Conservation (phyloP, 2,113 vertebrate genomes). For the Sceloporus undulatus region DNA sequence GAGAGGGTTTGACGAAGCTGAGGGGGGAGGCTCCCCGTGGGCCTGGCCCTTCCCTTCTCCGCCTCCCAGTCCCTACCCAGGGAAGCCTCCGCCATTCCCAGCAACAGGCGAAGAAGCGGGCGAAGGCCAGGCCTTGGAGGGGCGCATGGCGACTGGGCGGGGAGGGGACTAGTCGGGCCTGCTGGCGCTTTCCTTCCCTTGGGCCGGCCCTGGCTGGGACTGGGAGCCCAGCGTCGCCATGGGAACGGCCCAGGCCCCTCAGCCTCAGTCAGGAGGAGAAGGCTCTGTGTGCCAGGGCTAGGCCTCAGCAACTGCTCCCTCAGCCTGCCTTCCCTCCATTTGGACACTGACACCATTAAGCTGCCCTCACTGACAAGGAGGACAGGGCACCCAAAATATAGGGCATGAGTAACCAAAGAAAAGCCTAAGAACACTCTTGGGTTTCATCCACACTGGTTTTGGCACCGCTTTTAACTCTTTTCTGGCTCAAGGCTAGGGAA, state of each 20-base stretch:
- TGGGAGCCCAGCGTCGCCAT: neutral
- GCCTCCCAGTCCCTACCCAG: neutral
- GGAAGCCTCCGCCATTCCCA: neutral
- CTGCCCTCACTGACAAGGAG: too few relatives aligned
- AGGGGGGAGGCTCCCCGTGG: too few relatives aligned
- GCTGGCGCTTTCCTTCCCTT: neutral
- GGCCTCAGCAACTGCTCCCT: neutral
- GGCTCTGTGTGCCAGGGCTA: too few relatives aligned
- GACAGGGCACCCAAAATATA: too few relatives aligned
- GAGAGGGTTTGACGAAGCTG: too few relatives aligned
- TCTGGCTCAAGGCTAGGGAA: too few relatives aligned
- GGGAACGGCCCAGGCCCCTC: neutral
- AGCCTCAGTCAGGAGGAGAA: neutral
- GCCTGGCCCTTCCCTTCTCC: neutral
- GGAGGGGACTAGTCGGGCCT: neutral
- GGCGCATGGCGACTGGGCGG: neutral
- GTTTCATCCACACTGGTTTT: too few relatives aligned
- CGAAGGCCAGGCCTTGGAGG: neutral
- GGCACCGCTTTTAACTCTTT: too few relatives aligned
- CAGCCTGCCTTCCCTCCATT: neutral
- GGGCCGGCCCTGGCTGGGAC: neutral
- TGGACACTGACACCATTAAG: too few relatives aligned
- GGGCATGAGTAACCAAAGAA: too few relatives aligned
- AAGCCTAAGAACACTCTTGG: too few relatives aligned
- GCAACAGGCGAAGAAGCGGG: neutral